Evolutionary conservation across 2,797 vertebrate genomes (phyloP).

Genomic region (Muraenolepis orangiensis): DNA sequence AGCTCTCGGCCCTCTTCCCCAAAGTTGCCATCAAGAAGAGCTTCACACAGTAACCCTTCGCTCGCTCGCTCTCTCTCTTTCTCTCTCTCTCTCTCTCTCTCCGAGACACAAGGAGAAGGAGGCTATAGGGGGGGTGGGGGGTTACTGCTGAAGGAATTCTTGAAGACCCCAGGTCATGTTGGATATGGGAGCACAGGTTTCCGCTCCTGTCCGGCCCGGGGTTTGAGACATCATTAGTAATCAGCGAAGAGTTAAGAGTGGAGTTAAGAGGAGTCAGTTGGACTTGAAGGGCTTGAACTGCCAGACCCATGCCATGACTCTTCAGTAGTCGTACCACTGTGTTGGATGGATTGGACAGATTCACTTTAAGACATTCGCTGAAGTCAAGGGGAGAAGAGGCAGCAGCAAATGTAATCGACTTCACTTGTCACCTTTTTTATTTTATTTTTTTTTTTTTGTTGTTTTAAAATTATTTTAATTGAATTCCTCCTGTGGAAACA

Average conservation of each 20-base stretch:
- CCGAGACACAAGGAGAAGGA: conserved; percentile 13
- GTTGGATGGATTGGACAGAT: neutral
- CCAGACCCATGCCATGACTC: neutral
- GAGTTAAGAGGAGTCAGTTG: neutral
- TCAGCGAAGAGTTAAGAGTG: neutral
- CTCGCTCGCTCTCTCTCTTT: neutral
- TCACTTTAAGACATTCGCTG: conserved; percentile 5
- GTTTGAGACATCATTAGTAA: neutral
- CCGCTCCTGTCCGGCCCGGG: no score
- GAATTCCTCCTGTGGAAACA: no score
- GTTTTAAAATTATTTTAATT: neutral
- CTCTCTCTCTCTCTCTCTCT: no score
- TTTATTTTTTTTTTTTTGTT: neutral
- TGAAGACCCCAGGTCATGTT: no score
- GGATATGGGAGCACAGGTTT: no score
- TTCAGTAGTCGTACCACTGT: neutral
- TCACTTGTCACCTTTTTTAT: conserved; percentile 25
- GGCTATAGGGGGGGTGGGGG: conserved; percentile 44
- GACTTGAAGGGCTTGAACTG: neutral
- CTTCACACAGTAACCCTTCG: conserved; percentile 87
- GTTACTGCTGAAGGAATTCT: conserved; percentile 4
- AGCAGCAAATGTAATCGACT: conserved; percentile 43
- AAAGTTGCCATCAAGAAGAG: conserved; percentile 96
- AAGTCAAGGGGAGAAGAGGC: conserved; percentile 45
- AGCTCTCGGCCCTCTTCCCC: conserved; percentile 86